A percentile compares a stretch with the other conserved stretches of the same genome.
Evolutionary conservation across 2,888 invertebrate species (phyloP).

Genomic region (Serripes groenlandicus): DNA sequence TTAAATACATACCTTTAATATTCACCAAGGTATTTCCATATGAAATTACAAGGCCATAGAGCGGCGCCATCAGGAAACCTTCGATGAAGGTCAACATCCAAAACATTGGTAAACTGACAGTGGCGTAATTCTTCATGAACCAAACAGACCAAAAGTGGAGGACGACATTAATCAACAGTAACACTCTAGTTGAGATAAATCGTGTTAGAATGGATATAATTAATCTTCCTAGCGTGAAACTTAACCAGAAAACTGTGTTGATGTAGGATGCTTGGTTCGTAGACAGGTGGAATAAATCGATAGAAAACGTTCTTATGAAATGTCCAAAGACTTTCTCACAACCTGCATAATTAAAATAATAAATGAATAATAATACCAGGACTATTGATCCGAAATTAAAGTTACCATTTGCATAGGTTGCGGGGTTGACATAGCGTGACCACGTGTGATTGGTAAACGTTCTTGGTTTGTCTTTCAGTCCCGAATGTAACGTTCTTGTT

Average conservation of each 20-base stretch:
- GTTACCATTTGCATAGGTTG: neutral
- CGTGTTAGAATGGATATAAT: conserved; percentile 36
- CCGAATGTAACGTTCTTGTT: neutral
- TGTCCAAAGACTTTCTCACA: conserved; percentile 47
- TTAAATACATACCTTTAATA: conserved; percentile 45
- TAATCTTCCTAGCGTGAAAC: conserved; percentile 44
- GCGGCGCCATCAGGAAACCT: conserved; percentile 46
- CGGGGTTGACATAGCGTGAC: neutral
- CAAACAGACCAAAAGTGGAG: conserved; percentile 19
- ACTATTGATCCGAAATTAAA: neutral
- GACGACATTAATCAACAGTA: conserved; percentile 17
- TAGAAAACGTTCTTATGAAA: conserved; percentile 51
- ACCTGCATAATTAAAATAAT: conserved; percentile 49
- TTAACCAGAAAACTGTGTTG: conserved; percentile 46
- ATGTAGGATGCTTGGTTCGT: conserved; percentile 45
- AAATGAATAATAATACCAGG: conserved; percentile 34
- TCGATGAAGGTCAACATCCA: conserved; percentile 41
- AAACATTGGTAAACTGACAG: conserved; percentile 9
- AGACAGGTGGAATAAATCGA: conserved; percentile 44
- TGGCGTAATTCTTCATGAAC: conserved; percentile 26
- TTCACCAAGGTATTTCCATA: conserved; percentile 45
- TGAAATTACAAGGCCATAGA: conserved; percentile 48
- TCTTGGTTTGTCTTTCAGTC: neutral
- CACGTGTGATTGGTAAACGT: neutral
- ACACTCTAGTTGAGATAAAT: conserved; percentile 23